These are phyloP conservation scores for Microcebus tavaratra DNA, from an alignment of 2,113 vertebrate species.

Conservation along the genomic window DNA sequence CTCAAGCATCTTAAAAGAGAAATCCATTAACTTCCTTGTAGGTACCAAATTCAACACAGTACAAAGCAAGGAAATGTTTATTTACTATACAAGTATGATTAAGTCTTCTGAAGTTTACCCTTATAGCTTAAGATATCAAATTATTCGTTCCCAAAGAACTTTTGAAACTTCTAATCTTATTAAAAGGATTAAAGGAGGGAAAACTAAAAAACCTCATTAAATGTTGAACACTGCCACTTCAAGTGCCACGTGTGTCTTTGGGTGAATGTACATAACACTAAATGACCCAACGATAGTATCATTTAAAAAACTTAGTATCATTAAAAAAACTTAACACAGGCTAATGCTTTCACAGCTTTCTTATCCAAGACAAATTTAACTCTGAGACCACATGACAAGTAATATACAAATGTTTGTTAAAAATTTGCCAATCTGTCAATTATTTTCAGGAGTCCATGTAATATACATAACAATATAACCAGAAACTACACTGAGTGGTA, in stretches of 20 bases:
- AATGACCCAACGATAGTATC: slow-evolving; percentile 29
- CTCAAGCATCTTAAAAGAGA: background rate
- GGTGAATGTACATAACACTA: slow-evolving; percentile 32
- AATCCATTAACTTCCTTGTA: slow-evolving; percentile 20
- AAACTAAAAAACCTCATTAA: background rate
- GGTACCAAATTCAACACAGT: slow-evolving; percentile 62
- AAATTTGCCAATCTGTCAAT: slow-evolving; percentile 61
- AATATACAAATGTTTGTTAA: slow-evolving; percentile 56
- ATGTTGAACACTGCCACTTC: slow-evolving; percentile 37
- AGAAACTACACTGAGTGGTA: slow-evolving; percentile 39
- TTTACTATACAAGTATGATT: slow-evolving; percentile 53
- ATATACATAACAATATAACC: slow-evolving; percentile 56
- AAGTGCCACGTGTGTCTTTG: slow-evolving; percentile 4
- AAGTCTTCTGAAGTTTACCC: slow-evolving; percentile 46
- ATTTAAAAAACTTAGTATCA: slow-evolving; percentile 20
- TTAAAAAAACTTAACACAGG: too few relatives aligned
- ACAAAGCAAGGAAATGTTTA: slow-evolving; percentile 68
- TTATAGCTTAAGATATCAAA: slow-evolving; percentile 40
- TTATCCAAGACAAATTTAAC: slow-evolving; percentile 55
- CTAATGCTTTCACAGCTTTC: slow-evolving; percentile 24
- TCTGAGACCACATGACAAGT: slow-evolving; percentile 53
- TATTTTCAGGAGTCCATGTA: slow-evolving; percentile 28
- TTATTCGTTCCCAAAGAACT: slow-evolving; percentile 41
- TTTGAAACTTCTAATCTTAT: slow-evolving; percentile 32
- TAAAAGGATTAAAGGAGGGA: background rate